phyloP scores from a whole-genome alignment of 92 coral and sea anemone species.

The Epizoanthus fatuus region DNA sequence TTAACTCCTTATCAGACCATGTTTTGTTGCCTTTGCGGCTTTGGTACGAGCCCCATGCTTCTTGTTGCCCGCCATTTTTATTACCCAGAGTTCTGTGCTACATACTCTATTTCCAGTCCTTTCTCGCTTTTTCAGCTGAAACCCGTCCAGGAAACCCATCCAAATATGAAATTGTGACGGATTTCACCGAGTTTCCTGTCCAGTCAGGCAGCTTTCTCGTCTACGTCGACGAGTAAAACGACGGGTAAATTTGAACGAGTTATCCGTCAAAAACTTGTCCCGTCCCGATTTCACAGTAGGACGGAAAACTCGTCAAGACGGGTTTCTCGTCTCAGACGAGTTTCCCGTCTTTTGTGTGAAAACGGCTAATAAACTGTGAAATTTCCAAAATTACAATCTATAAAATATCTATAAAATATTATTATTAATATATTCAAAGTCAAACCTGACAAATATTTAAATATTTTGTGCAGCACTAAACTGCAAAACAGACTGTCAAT shows the following conservation, averaged over 20 bases:
- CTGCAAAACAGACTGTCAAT: no score
- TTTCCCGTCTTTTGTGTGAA: constrained; percentile 1
- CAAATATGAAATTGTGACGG: neutral
- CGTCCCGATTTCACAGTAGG: no score
- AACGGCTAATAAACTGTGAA: neutral
- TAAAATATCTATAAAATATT: no score
- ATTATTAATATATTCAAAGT: no score
- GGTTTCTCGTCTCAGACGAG: neutral
- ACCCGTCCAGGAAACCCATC: neutral
- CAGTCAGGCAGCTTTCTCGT: constrained; percentile 21
- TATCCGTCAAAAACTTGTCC: constrained; percentile 13
- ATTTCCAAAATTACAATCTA: no score
- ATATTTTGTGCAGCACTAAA: no score
- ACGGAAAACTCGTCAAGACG: constrained; percentile 8
- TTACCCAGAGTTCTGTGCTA: no score
- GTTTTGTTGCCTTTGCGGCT: no score
- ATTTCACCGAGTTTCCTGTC: neutral
- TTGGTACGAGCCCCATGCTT: no score
- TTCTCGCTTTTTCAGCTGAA: neutral
- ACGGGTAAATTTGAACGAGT: neutral
- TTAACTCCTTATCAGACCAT: no score
- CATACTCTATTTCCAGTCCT: neutral
- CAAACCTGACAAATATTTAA: no score
- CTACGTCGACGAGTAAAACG: neutral
- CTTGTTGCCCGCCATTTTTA: no score